Conservation (phyloP, 1,140 invertebrate species). For the Ceratosolen solmsi region DNA sequence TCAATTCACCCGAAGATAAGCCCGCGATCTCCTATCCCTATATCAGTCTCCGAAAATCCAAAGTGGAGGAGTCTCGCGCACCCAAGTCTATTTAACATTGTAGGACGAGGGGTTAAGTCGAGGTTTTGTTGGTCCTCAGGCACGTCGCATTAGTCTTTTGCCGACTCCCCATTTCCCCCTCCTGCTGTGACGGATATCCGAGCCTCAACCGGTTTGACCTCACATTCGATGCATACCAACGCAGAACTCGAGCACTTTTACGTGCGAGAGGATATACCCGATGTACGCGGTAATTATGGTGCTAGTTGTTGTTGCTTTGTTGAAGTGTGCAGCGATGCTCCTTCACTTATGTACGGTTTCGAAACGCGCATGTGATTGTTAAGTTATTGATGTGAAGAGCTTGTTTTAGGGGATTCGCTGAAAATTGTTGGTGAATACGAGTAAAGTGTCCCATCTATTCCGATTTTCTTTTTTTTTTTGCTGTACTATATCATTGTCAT, state of each 20-base stretch:
- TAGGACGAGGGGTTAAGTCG: slow-evolving; percentile 53
- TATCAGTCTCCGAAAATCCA: neutral
- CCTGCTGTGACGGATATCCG: slow-evolving; percentile 68
- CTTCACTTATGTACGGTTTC: no score
- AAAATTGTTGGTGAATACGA: no score
- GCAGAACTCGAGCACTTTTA: neutral
- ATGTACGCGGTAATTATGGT: no score
- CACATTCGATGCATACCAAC: slow-evolving; percentile 65
- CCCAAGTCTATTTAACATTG: slow-evolving; percentile 66
- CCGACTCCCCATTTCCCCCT: no score
- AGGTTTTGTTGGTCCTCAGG: slow-evolving; percentile 64
- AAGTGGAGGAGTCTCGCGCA: neutral
- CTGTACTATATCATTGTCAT: no score
- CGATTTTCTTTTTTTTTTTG: no score
- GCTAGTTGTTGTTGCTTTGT: no score
- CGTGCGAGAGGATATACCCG: neutral
- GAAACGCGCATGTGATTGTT: no score
- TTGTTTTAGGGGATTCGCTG: no score
- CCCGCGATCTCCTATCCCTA: neutral
- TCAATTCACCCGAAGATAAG: neutral
- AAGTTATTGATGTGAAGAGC: no score
- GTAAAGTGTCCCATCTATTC: no score
- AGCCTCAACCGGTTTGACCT: slow-evolving; percentile 55
- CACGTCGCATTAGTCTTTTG: slow-evolving; percentile 66
- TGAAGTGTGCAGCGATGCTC: no score